Base-by-base conservation (phyloP, 2,888 invertebrate genomes). In the Nowickia ferox region DNA sequence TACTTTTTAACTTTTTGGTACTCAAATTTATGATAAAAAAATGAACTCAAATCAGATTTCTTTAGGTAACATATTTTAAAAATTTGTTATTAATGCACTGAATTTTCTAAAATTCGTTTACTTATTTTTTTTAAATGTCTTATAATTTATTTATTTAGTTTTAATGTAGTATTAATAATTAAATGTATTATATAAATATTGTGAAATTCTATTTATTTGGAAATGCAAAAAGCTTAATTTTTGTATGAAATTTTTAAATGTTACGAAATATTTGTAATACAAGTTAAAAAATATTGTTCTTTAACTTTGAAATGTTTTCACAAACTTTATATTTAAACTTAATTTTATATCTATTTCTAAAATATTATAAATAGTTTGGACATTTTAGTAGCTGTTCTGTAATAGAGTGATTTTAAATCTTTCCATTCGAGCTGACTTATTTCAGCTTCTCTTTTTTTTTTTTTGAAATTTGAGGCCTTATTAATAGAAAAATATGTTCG, bases 61-160 rank as follows among this genome's bases (percentile, higher is more conserved):
- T 30, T 30, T 30, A 30, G 15, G 15, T 2, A 46, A 42, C 6
- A 53, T 1, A 40, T 75, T 61, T 53, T 74, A n/a, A 22, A 68
- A 87, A 81, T 53, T 78, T 38, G 81, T 19, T 30, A 77, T 59
- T 83, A 81, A 71, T 88, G 88, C 89, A 89, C 88, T 81, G 85
- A 89, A 90, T 86, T 81, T 83, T 91, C 91, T 90, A 86, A 92
- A 92, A 92, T 92, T 92, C 92, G 92, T 92, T 92, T 92, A 92
- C 90, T 90, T 88, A 19, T 68, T 51, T 75, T n/a, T 48, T 61
- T 51, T 42, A 22, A 51, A 55, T 53, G 22, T 65, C 40, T 30
- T 59, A 55, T 71, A 19, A 61, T 59, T 57, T 48, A 68, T 15
- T 10, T 57, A 77, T 46, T 19, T 55, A 61, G 42, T 66, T 61